A percentile compares a stretch with the other conserved stretches of the same genome.
Conservation (phyloP, 2,113 vertebrate species). For the Silurus meridionalis region DNA sequence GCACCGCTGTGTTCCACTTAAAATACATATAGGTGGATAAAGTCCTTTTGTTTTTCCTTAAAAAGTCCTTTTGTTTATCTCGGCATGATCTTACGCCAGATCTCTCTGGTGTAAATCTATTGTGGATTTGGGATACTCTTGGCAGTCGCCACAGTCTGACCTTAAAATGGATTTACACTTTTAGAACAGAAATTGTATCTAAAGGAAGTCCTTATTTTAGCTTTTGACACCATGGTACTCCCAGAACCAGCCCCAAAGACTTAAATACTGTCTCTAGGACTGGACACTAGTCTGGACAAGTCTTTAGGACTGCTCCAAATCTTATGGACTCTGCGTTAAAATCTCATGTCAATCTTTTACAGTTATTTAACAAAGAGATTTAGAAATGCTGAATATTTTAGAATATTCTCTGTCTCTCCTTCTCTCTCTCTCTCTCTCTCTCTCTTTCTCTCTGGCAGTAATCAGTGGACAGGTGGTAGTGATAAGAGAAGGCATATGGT, state of each 20-base stretch:
- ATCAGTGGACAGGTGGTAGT: slow-evolving; percentile 32
- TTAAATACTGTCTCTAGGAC: neutral
- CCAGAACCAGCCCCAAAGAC: slow-evolving; percentile 13
- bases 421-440: neutral
- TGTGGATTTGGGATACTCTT: slow-evolving; percentile 26
- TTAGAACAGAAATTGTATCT: slow-evolving; percentile 32
- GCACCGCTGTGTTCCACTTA: neutral
- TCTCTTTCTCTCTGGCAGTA: neutral
- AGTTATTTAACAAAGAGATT: slow-evolving; percentile 4
- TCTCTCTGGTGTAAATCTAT: slow-evolving; percentile 31
- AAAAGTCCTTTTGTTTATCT: too few relatives aligned
- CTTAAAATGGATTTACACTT: slow-evolving; percentile 48
- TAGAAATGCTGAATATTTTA: neutral
- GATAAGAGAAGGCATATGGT: slow-evolving; percentile 45
- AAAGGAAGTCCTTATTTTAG: slow-evolving; percentile 32
- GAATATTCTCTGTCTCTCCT: neutral
- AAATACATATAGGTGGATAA: neutral
- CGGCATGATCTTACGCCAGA: too few relatives aligned
- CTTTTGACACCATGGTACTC: slow-evolving; percentile 14
- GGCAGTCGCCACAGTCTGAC: slow-evolving; percentile 25
- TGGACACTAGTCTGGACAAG: neutral
- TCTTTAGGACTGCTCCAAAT: too few relatives aligned
- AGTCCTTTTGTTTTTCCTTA: neutral
- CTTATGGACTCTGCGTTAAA: neutral
- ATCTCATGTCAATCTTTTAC: neutral